Conservation (phyloP, 1,140 invertebrate species). For the Macrosteles quadrilineatus region DNA sequence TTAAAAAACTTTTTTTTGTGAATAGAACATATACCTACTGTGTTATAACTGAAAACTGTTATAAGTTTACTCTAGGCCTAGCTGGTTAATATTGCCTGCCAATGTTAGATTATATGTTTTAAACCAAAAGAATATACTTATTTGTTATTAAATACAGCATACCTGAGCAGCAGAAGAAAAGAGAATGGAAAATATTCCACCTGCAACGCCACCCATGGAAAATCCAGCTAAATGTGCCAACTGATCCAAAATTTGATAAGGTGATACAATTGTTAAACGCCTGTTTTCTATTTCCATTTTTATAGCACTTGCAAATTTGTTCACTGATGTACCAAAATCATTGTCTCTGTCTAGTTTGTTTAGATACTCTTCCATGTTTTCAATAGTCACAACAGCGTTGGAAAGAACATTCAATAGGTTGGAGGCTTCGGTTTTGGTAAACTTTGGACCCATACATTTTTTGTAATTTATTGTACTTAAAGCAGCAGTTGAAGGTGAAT, state of each 20-base stretch:
- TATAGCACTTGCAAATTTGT: neutral
- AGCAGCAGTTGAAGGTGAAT: neutral
- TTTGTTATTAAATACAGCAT: neutral
- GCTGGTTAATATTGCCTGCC: no score
- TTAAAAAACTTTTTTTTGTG: no score
- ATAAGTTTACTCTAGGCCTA: no score
- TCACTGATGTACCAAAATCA: constrained; percentile 8
- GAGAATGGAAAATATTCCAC: neutral
- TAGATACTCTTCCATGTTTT: neutral
- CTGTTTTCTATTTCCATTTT: neutral
- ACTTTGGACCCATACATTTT: constrained; percentile 16
- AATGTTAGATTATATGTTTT: no score
- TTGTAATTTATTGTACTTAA: neutral
- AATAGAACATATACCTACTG: no score
- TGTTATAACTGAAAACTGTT: no score
- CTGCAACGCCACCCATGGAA: constrained; percentile 2
- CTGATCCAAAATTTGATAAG: neutral
- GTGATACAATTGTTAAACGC: neutral
- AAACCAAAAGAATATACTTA: no score
- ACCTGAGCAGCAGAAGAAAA: constrained; percentile 19
- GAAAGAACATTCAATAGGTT: neutral
- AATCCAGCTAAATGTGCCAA: neutral
- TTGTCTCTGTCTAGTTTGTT: constrained; percentile 1
- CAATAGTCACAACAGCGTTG: neutral
- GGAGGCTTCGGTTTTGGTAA: neutral